These are phyloP conservation scores for Aplodontia rufa DNA, from an alignment of 2,113 vertebrate genomes.

Conservation along the genomic window DNA sequence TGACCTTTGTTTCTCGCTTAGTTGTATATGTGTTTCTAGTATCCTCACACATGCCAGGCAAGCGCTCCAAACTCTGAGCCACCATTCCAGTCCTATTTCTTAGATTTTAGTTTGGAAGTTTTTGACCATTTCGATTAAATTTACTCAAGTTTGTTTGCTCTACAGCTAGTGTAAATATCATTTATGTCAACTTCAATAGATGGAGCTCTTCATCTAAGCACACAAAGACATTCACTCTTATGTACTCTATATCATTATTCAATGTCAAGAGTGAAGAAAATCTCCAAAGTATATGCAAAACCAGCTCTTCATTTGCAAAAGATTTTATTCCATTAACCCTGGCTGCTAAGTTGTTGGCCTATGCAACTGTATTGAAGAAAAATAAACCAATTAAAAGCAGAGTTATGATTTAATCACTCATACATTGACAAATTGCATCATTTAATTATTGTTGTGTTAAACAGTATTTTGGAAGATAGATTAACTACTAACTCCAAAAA, in stretches of 20 bases:
- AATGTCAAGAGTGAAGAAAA: conserved; percentile 90
- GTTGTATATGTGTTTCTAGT: too few species aligned
- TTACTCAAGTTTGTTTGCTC: neutral
- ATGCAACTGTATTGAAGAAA: conserved; percentile 98
- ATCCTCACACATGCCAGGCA: too few species aligned
- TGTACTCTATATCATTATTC: conserved; percentile 87
- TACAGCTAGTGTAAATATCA: neutral
- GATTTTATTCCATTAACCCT: conserved; percentile 91
- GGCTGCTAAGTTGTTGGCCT: conserved; percentile 93
- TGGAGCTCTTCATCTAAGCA: conserved; percentile 84
- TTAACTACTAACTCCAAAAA: conserved; percentile 94
- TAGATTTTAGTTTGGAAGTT: neutral
- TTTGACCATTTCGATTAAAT: neutral
- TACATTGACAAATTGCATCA: conserved; percentile 92
- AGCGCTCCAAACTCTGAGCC: too few species aligned
- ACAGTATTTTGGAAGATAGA: conserved; percentile 94
- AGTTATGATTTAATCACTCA: conserved; percentile 95
- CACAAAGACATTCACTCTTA: conserved; percentile 84
- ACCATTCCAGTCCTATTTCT: too few species aligned
- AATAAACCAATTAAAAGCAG: conserved; percentile 94
- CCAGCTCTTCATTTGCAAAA: conserved; percentile 90
- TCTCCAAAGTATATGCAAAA: conserved; percentile 90
- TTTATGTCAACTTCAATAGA: conserved; percentile 85
- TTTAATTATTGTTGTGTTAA: conserved; percentile 98
- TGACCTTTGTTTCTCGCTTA: too few species aligned